Evolutionary conservation across 2,888 invertebrate genomes (phyloP).

Genomic region (Caenorhabditis sp.): DNA sequence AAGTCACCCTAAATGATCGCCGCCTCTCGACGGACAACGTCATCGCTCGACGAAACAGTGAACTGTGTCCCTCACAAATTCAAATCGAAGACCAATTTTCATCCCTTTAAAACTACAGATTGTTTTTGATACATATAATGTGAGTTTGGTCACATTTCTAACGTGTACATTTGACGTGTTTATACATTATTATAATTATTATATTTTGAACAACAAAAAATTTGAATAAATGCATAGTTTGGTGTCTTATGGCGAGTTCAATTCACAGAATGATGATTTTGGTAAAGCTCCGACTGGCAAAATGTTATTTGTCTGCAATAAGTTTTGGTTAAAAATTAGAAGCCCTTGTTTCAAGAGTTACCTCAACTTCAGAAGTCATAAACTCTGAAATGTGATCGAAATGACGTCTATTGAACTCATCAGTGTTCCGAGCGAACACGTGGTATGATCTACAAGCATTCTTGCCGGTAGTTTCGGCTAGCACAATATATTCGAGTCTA

Average conservation of each 20-base stretch:
- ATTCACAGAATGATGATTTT: constrained; percentile 48
- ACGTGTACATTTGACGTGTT: constrained; percentile 47
- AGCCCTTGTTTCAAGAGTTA: neutral
- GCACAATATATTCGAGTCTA: constrained; percentile 58
- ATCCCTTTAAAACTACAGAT: constrained; percentile 22
- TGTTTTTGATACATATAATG: neutral
- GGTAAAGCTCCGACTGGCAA: constrained; percentile 55
- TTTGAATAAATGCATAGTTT: constrained; percentile 3
- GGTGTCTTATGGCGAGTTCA: constrained; percentile 31
- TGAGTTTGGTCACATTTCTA: constrained; percentile 34
- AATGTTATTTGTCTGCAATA: constrained; percentile 36
- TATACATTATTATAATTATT: constrained; percentile 3
- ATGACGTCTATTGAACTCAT: constrained; percentile 60
- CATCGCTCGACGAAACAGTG: constrained; percentile 45
- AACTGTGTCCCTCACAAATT: constrained; percentile 22
- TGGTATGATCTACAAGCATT: constrained; percentile 56
- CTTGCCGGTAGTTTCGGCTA: constrained; percentile 58
- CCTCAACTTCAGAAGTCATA: constrained; percentile 45
- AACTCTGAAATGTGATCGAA: constrained; percentile 65
- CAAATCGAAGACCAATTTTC: constrained; percentile 33
- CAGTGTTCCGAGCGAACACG: constrained; percentile 60
- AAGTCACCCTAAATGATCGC: constrained; percentile 27
- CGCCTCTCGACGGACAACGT: constrained; percentile 42
- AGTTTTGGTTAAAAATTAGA: neutral
- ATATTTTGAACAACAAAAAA: constrained; percentile 13